These are phyloP conservation scores for Trachelipus rathkii DNA, from an alignment of 1,140 invertebrate genomes.

Conservation along the genomic window DNA sequence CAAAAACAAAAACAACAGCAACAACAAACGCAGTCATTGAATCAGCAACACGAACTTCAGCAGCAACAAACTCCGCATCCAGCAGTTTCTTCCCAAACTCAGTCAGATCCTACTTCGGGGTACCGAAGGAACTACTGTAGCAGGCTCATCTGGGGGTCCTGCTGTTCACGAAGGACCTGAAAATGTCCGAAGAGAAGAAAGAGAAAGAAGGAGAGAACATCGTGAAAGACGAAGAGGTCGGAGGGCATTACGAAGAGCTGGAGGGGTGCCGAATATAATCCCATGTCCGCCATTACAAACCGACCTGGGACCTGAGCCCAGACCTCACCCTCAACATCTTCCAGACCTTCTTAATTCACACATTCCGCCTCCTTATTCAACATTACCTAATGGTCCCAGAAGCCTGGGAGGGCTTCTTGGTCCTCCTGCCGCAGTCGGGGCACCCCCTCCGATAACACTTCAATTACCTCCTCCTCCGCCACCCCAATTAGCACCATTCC, in stretches of 20 bases:
- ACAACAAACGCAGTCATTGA: not conserved
- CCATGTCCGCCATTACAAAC: constrained; percentile 16
- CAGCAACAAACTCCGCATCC: not conserved
- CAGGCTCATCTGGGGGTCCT: not conserved
- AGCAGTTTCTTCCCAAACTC: not conserved
- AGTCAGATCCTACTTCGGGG: not conserved
- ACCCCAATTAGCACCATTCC: not conserved
- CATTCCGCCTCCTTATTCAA: constrained; percentile 25
- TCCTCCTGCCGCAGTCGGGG: constrained; percentile 10
- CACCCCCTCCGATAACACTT: constrained; percentile 6
- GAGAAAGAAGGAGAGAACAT: constrained; percentile 24
- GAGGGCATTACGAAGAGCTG: constrained; percentile 22
- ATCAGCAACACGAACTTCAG: not conserved
- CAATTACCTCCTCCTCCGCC: constrained; percentile 17
- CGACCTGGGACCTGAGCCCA: constrained; percentile 14
- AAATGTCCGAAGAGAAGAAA: constrained; percentile 16
- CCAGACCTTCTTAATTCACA: constrained; percentile 29
- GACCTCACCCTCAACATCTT: constrained; percentile 20
- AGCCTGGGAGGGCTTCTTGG: constrained; percentile 12
- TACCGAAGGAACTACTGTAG: not conserved
- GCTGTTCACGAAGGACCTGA: not conserved
- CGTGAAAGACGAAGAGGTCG: constrained; percentile 24
- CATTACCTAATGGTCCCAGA: constrained; percentile 19
- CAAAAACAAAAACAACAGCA: not conserved
- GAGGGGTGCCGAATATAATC: constrained; percentile 2